These are phyloP conservation scores for Eptesicus fuscus DNA, from an alignment of 2,113 vertebrate genomes.

Conservation along the genomic window DNA sequence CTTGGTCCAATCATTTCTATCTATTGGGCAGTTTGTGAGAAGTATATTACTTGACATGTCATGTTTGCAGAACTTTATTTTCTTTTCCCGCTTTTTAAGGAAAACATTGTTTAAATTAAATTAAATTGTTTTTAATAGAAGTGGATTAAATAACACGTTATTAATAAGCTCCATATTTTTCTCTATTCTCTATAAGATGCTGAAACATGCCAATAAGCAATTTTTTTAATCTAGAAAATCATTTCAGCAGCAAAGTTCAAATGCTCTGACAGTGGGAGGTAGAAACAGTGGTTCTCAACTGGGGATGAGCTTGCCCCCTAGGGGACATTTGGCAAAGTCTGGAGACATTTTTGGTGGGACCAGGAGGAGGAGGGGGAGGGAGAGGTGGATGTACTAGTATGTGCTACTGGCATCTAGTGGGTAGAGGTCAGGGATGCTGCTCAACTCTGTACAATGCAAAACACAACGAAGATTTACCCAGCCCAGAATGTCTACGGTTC, in stretches of 20 bases:
- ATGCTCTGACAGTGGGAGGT: background rate
- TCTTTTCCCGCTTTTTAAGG: background rate
- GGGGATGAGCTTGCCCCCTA: background rate
- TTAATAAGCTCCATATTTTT: background rate
- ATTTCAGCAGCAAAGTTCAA: background rate
- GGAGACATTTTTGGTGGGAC: background rate
- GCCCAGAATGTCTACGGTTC: background rate
- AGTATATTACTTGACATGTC: background rate
- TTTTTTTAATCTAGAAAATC: slow-evolving; percentile 20
- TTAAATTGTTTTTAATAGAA: background rate
- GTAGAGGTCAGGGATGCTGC: background rate
- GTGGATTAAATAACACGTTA: background rate
- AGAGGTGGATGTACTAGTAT: background rate
- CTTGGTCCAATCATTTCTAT: background rate
- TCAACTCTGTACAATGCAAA: background rate
- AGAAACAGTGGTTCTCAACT: background rate
- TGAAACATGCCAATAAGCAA: background rate
- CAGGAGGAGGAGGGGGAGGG: too few relatives aligned
- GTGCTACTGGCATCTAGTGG: background rate
- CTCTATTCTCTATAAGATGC: background rate
- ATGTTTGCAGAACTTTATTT: background rate
- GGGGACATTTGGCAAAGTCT: background rate
- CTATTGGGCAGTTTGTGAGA: background rate
- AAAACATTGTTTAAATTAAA: background rate
- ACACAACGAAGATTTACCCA: background rate